Evolutionary conservation across 2,797 vertebrate genomes (phyloP).

Genomic region (Staurois parvus): DNA sequence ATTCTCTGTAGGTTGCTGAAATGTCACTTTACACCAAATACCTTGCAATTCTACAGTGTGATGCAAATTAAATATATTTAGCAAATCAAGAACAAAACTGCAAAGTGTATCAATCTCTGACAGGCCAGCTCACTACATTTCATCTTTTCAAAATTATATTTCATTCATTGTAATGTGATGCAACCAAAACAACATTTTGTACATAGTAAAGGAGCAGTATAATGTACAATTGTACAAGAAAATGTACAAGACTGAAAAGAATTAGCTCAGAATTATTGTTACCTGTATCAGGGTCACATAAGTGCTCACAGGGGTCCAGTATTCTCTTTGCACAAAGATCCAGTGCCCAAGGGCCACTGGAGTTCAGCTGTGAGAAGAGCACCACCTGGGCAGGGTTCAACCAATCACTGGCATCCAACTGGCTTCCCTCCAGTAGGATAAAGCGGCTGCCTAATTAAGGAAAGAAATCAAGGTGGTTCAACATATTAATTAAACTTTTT

Average conservation of each 20-base stretch:
- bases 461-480: background rate
- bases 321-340: conserved; percentile 94
- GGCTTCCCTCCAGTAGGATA: conserved; percentile 95
- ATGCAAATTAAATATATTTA: too few species aligned
- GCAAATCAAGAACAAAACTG: background rate
- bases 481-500: background rate
- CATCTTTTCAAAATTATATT: too few species aligned
- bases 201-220: background rate
- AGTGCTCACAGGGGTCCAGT: conserved; percentile 95
- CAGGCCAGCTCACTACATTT: background rate
- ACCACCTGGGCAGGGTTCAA: conserved; percentile 96
- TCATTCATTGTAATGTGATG: too few species aligned
- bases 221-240: background rate
- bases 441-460: conserved; percentile 86
- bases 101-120: background rate
- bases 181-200: background rate
- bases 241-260: background rate
- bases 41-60: too few species aligned
- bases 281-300: conserved; percentile 96
- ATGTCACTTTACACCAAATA: too few species aligned
- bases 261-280: conserved; percentile 1
- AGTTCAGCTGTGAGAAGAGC: conserved; percentile 96
- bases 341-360: conserved; percentile 93
- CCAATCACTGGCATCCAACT: conserved; percentile 96
- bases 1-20: too few species aligned